Conservation (phyloP, 1,140 invertebrate species). For the Drosophila funebris region DNA sequence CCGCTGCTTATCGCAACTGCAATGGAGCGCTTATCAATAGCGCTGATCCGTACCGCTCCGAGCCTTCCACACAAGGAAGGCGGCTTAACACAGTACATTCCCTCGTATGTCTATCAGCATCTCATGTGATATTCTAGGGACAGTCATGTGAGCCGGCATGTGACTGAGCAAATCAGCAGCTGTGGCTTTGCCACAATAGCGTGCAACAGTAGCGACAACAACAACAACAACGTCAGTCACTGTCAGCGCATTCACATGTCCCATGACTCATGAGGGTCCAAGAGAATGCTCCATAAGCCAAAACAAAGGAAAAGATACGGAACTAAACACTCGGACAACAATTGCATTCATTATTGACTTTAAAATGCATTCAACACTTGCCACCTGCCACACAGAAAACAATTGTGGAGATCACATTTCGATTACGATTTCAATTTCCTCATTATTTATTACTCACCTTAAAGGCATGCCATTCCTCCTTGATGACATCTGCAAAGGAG, state of each 20-base stretch:
- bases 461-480: constrained; percentile 90
- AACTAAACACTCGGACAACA: constrained; percentile 17
- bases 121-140: constrained; percentile 21
- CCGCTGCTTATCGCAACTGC: constrained; percentile 24
- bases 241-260: constrained; percentile 19
- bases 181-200: not conserved
- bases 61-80: constrained; percentile 13
- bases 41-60: constrained; percentile 14
- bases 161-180: constrained; percentile 37
- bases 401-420: constrained; percentile 1
- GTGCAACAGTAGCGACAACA: not conserved
- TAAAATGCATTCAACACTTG: constrained; percentile 3
- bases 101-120: constrained; percentile 21
- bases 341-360: constrained; percentile 17
- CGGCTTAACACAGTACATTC: not conserved
- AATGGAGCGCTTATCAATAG: constrained; percentile 23
- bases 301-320: constrained; percentile 7
- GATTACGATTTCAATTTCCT: not conserved
- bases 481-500: constrained; percentile 88
- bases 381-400: constrained; percentile 7
- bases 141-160: constrained; percentile 43
- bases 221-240: not conserved
- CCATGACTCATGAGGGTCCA: constrained; percentile 28
- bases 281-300: constrained; percentile 1
- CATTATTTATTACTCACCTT: constrained; percentile 86